Base-by-base conservation (phyloP, 1,140 invertebrate genomes). In the Seison nebaliae region DNA sequence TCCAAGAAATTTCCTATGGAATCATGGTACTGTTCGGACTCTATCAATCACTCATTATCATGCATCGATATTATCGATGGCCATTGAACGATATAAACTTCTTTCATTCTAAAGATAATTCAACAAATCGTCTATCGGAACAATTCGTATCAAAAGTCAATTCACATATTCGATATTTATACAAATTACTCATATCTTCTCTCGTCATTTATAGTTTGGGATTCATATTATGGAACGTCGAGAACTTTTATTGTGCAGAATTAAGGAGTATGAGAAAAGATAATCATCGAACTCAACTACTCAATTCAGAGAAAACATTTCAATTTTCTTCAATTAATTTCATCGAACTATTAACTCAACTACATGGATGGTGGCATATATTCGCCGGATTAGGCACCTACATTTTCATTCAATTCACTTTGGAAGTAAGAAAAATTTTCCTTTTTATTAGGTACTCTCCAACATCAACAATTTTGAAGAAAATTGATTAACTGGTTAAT, bases 211-310 rank as follows among this genome's bases (percentile, higher is more conserved):
- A 59, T 43, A 45, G 46, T 6, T 42, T 49, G 24, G 58, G 53
- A 32, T 55, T 59, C 44, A 30, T 57, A 2, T 30, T 59, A 7
- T 60, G 58, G 58, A 53, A 54, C 29, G 48, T 59, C 20, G 58
- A 60, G 30, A 57, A 59, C 40, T 46, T 50, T 32, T 51, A 55
- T 14, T 60, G 58, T 46, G 37, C 30, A 14, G 43, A 50, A 33
- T 31, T 60, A 14, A 55, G 46, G 53, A 54, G 49, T 45, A 43
- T 48, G 20, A 21, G 6, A 37, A 22, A 34, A 19, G 23, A 28
- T 30, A 36, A 22, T 2, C 17, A 14, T 41, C 32, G 9, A 28
- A 21, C 24, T 6, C 28, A 8, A 33, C 9, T 21, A 9, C 29
- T 19, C 20, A 35, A 19, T 28, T 21, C n/a, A 36, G 36, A 6